Conservation (phyloP, 1,140 invertebrate genomes). For the Drosophila orena region DNA sequence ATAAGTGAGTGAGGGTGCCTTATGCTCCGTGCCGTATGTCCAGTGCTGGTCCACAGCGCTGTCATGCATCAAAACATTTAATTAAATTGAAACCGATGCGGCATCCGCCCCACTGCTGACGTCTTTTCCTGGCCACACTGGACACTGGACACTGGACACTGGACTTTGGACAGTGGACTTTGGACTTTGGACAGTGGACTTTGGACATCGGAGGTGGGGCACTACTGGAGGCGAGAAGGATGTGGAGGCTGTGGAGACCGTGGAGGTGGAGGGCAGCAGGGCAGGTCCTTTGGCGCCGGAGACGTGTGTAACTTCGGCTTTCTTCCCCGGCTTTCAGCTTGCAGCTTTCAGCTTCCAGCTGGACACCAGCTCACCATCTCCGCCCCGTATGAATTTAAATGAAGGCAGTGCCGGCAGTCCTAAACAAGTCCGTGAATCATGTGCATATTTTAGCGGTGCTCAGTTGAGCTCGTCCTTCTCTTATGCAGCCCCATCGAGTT, state of each 20-base stretch:
- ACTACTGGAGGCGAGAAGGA: not conserved
- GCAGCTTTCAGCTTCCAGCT: slow-evolving; percentile 1
- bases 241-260: not conserved
- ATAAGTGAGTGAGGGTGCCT: slow-evolving; percentile 44
- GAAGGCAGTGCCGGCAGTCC: slow-evolving; percentile 45
- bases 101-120: slow-evolving; percentile 40
- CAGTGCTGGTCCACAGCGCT: slow-evolving; percentile 36
- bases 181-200: not conserved
- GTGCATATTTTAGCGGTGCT: slow-evolving; percentile 68
- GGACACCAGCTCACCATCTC: slow-evolving; percentile 40
- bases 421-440: slow-evolving; percentile 66
- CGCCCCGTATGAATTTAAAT: slow-evolving; percentile 70
- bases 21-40: slow-evolving; percentile 34
- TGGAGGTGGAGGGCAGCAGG: slow-evolving; percentile 8
- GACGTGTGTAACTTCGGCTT: slow-evolving; percentile 38
- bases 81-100: slow-evolving; percentile 75
- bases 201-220: too few relatives aligned
- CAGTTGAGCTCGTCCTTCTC: slow-evolving; percentile 30
- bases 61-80: slow-evolving; percentile 83
- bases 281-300: slow-evolving; percentile 36
- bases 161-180: too few relatives aligned
- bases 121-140: slow-evolving; percentile 16
- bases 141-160: not conserved
- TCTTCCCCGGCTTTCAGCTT: not conserved
- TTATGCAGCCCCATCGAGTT: slow-evolving; percentile 37